Conservation (phyloP, 2,888 invertebrate species). For the Protonemura montana region DNA sequence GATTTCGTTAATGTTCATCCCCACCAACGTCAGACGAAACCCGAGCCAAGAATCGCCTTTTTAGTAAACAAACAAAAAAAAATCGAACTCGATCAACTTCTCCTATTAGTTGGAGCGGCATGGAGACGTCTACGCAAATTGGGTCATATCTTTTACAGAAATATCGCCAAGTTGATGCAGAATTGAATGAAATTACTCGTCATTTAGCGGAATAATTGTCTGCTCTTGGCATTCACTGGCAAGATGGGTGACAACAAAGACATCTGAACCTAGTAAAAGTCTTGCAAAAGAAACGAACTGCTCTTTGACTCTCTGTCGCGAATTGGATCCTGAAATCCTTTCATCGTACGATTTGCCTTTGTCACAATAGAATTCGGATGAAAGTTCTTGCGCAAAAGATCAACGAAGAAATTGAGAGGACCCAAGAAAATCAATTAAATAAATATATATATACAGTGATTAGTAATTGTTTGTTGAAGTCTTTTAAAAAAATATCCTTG, state of each 20-base stretch:
- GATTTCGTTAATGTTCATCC: too few relatives aligned
- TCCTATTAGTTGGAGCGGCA: background rate
- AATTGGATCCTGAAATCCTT: background rate
- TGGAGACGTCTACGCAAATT: background rate
- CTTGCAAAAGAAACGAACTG: background rate
- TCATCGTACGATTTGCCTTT: background rate
- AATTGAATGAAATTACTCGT: background rate
- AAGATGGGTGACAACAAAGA: background rate
- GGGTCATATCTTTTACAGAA: background rate
- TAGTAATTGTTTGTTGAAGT: background rate
- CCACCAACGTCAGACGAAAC: background rate
- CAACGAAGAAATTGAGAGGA: background rate
- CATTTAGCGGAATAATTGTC: background rate
- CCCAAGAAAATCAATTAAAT: background rate
- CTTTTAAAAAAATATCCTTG: background rate
- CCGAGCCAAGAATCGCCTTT: background rate
- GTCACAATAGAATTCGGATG: background rate
- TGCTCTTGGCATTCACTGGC: background rate
- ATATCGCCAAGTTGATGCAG: background rate
- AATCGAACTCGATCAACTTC: background rate
- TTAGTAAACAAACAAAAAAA: background rate
- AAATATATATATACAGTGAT: background rate
- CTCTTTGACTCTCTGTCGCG: background rate
- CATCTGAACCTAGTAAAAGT: background rate
- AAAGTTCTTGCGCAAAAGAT: background rate